Evolutionary conservation across 2,888 invertebrate species (phyloP), one percentile per base, ranked within the genome.

Genomic region (Ichneumoninae sp.): DNA sequence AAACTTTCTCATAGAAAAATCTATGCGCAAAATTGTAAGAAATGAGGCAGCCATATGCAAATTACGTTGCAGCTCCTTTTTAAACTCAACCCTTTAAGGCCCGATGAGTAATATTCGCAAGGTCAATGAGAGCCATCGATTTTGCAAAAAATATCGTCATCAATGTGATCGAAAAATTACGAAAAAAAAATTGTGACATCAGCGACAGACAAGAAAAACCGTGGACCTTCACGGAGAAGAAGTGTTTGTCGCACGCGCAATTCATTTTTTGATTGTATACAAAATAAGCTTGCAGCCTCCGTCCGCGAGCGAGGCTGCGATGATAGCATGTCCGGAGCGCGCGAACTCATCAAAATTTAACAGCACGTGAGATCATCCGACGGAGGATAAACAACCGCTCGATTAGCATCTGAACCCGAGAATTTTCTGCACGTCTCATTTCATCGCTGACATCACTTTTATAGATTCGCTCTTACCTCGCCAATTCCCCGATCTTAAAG

Each of bases 361-460:
- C 62, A n/a, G 33, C 62, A 8, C 62, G 62, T 62, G 30, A 62
- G 62, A 62, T 62, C 30, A 62, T 62, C 62, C 30, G 62, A n/a
- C 62, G 30, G 33, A 62, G 62, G 33, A 60, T 26, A 30, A 30
- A 60, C 8, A 54, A 57, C 57, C 57, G 22, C 57, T 13, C 22
- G 26, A 57, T 57, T 57, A 57, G 26, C 57, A 57, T 57, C 10
- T 22, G 10, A 57, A 57, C 22, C 13, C 10, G 26, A 57, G 22
- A 57, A 57, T 26, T 22, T 57, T 57, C 57, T 57, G 22, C 13
- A 13, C 26, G 26, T 57, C 26, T 57, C 13, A 4, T 0, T 26
- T 57, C 57, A 57, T 57, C 57, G 57, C 4, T 54, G 7, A 19
- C 22, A 54, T 54, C 54, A 54, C 22, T 54, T 19, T 54, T 54